Evolutionary conservation across 64 coral and sea anemone genomes (phyloP).

Genomic region (Orbicella faveolata): DNA sequence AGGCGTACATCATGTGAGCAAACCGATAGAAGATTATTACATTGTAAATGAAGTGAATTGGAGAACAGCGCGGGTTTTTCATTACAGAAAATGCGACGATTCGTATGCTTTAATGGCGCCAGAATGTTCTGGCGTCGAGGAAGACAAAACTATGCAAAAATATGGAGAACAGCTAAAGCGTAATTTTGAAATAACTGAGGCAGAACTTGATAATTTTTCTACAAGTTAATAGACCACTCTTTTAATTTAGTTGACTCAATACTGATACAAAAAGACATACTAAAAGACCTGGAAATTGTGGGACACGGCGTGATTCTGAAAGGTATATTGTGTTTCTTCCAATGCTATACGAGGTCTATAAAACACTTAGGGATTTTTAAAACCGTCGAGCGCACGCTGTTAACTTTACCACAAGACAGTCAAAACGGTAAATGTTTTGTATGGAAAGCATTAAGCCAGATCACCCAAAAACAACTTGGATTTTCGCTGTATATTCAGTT

Average conservation of each 20-base stretch:
- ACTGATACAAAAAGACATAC: too few relatives aligned
- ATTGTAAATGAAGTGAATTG: background rate
- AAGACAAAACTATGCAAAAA: conserved; percentile 39
- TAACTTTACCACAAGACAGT: background rate
- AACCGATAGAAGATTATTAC: conserved; percentile 11
- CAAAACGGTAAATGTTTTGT: too few relatives aligned
- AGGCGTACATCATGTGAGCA: conserved; percentile 39
- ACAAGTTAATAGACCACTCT: background rate
- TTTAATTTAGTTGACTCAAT: too few relatives aligned
- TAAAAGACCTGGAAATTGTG: background rate
- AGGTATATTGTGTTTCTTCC: background rate
- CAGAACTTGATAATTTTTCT: background rate
- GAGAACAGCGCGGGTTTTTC: conserved; percentile 13
- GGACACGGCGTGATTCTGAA: background rate
- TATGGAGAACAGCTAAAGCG: background rate
- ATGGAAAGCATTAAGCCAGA: too few relatives aligned
- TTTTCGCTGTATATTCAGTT: too few relatives aligned
- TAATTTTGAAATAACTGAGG: background rate
- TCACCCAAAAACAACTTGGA: too few relatives aligned
- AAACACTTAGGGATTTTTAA: background rate
- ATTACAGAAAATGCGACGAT: conserved; percentile 21
- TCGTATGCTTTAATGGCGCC: background rate
- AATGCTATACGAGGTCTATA: background rate
- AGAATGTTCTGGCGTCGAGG: background rate
- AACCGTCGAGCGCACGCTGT: background rate